A percentile compares a stretch with the other conserved stretches of the same genome.
phyloP scores from a whole-genome alignment of 2,888 invertebrate genomes.

The Drosophila setosimentum region DNA sequence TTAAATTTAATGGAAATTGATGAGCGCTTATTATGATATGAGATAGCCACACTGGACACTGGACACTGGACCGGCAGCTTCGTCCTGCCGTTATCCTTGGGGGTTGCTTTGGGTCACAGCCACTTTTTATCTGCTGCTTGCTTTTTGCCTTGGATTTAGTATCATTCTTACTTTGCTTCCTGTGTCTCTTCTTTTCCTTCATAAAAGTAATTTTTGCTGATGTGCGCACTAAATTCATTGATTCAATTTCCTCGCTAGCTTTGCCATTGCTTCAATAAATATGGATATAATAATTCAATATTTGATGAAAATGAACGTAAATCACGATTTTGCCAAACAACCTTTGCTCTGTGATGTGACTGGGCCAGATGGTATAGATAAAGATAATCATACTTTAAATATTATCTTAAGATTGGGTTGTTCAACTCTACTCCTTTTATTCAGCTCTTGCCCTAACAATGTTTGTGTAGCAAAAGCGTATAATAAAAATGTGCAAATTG shows the following conservation, averaged over 20 bases:
- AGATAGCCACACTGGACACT: conserved; percentile 59
- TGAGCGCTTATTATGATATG: conserved; percentile 84
- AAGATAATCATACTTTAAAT: neutral
- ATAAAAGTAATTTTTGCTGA: conserved; percentile 79
- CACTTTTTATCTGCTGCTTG: conserved; percentile 26
- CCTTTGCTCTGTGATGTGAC: conserved; percentile 9
- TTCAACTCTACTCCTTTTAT: neutral
- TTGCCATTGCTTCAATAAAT: conserved; percentile 57
- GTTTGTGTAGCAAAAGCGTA: neutral
- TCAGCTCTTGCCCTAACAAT: neutral
- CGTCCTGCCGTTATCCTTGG: conserved; percentile 14
- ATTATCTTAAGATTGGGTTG: neutral
- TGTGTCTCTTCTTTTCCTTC: conserved; percentile 54
- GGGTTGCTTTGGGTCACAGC: conserved; percentile 50
- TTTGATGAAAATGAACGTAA: conserved; percentile 66
- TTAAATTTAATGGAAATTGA: conserved; percentile 85
- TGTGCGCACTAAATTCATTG: conserved; percentile 77
- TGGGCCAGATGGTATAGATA: neutral
- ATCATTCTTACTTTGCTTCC: conserved; percentile 20
- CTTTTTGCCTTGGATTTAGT: conserved; percentile 40
- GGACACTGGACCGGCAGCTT: conserved; percentile 15
- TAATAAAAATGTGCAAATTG: conserved; percentile 1
- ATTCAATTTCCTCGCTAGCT: conserved; percentile 73
- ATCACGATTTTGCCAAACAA: conserved; percentile 57
- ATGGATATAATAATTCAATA: conserved; percentile 79